Evolutionary conservation across 2,888 invertebrate genomes (phyloP), one percentile per base, ranked within the genome.

Genomic region (Hyalella azteca): DNA sequence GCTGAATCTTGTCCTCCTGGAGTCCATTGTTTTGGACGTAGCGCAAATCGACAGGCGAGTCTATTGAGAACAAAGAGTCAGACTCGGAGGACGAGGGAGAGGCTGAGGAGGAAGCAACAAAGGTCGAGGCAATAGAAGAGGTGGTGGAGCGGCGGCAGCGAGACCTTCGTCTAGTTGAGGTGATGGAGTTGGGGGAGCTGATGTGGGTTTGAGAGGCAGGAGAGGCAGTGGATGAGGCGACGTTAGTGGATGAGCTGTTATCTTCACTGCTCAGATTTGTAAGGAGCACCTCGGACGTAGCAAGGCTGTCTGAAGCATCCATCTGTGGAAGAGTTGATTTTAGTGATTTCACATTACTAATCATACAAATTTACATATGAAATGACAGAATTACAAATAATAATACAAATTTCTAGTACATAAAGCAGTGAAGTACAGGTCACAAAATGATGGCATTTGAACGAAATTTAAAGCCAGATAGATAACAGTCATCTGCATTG

Each of bases 191-290:
- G n/a, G n/a, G n/a, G n/a, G 36, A 36, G 66, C 3, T 29, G 66
- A 1, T 7, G 36, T n/a, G 9, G 11, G 26, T 36, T 19, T 36
- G 32, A 19, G 32, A 11, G 36, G 66, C 36, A 36, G 66, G 15
- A n/a, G 66, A 15, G 66, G 66, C n/a, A 36, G 19, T 22, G 45
- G 11, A 45, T 15, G 45, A 45, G 11, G 9, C 11, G 45, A 11
- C 11, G 45, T 9, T 11, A 15, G 45, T 11, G 45, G 11, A 11
- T 9, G 36, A 32, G 29, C 66, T 29, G 11, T 36, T 66, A 32
- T 66, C 66, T 36, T 66, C 66, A 19, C 66, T 66, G 66, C 66
- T 66, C 19, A 66, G 66, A 19, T 66, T 66, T 4, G 66, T 36
- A 19, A 66, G 39, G 36, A 66, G 36, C 66, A 66, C 66, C 36